Evolutionary conservation across 2,888 invertebrate genomes (phyloP), one percentile per base, ranked within the genome.

Genomic region (Abrostola triplasia): DNA sequence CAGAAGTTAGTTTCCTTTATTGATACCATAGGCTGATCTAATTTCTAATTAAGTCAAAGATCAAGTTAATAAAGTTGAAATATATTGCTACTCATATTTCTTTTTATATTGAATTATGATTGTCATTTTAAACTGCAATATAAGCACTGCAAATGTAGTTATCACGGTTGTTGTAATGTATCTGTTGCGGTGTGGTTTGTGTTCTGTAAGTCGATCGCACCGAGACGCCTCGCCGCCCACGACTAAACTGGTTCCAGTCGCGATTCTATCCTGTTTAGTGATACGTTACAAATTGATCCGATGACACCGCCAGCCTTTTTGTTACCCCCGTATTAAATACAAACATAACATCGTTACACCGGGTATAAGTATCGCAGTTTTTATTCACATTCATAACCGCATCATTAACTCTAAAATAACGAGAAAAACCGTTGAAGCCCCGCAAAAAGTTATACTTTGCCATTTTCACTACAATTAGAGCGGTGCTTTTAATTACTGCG

Each of bases 201-300:
- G 59, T 59, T 76, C 70, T 71, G 90, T 88, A 89, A 90, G 82
- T 56, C 77, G 88, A 90, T 88, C 88, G 79, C 60, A 70, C 40
- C 77, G 86, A 81, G 83, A 84, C 87, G 87, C 84, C 79, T 84
- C 88, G 81, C 83, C 87, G 84, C 86, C 85, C 89, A 86, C 86
- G 81, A 78, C 81, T 79, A 74, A 79, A 79, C 84, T 79, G 83
- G 84, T 78, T 86, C 81, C 73, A 81, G 84, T 90, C 87, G 85
- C 84, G 78, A 84, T 84, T 82, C 86, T 84, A 85, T 82, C 78
- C 81, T 85, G 84, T 82, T 82, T 84, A 87, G 77, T 87, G 87
- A 89, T 88, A 88, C 87, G 86, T 85, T 84, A 87, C 88, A 88
- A 90, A 90, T 90, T 86, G 84, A 89, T 83, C 81, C 80, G 83